Conservation (phyloP, 2,797 vertebrate genomes). For the Cirrhinus mrigala region DNA sequence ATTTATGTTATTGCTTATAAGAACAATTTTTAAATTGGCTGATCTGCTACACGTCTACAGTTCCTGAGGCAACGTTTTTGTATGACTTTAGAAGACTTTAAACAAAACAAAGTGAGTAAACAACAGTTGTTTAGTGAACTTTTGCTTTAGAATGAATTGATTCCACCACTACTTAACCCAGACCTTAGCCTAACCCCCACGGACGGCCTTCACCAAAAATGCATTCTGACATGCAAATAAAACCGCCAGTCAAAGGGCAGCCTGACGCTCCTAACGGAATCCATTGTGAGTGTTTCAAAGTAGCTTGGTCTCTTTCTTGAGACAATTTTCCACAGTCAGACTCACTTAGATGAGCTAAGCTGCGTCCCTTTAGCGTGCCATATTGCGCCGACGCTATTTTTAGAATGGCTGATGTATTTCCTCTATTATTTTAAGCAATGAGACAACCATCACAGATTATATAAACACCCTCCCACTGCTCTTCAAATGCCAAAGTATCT, state of each 20-base stretch:
- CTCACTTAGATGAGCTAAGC: slow-evolving; percentile 31
- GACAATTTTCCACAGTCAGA: slow-evolving; percentile 46
- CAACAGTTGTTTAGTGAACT: background rate
- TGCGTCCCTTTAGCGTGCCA: slow-evolving; percentile 34
- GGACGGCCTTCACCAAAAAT: slow-evolving; percentile 49
- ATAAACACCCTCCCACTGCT: slow-evolving; percentile 51
- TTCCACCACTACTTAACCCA: slow-evolving; percentile 5
- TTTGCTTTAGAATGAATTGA: slow-evolving; percentile 44
- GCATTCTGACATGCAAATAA: slow-evolving; percentile 58
- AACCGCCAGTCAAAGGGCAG: slow-evolving; percentile 30
- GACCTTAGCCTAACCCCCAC: slow-evolving; percentile 2
- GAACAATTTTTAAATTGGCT: too few relatives aligned
- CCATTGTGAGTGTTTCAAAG: slow-evolving; percentile 37
- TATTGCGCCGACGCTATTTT: slow-evolving; percentile 28
- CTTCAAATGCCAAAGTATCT: slow-evolving; percentile 47
- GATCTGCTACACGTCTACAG: background rate
- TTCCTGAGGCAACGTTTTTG: background rate
- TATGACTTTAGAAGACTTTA: background rate
- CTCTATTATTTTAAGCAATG: slow-evolving; percentile 43
- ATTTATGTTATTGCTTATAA: too few relatives aligned
- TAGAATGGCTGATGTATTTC: slow-evolving; percentile 31
- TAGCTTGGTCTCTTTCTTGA: slow-evolving; percentile 19
- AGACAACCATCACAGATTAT: slow-evolving; percentile 48
- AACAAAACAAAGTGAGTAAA: slow-evolving; percentile 20
- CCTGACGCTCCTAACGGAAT: slow-evolving; percentile 26